These are phyloP conservation scores for Globodera rostochiensis DNA, from an alignment of 1,140 invertebrate genomes.

Conservation along the genomic window DNA sequence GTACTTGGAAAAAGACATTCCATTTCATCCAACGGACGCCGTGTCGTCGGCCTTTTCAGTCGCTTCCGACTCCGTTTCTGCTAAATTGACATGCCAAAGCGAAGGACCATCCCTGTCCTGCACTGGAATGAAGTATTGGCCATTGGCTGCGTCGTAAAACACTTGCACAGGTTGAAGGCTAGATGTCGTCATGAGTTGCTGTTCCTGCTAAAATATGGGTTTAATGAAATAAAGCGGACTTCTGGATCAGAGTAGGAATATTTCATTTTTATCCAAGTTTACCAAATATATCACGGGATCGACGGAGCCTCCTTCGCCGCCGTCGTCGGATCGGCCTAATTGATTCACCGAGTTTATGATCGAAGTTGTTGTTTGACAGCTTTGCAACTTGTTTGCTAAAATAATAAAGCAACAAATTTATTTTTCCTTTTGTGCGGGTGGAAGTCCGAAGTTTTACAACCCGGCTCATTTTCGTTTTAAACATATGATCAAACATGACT, in stretches of 20 bases:
- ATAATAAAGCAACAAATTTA: slow-evolving; percentile 12
- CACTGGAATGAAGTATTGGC: slow-evolving; percentile 45
- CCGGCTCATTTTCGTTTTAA: slow-evolving; percentile 3
- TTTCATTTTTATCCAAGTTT: neutral
- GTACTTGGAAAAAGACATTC: too few species aligned
- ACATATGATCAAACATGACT: neutral
- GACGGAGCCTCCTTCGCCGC: neutral
- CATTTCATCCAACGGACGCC: neutral
- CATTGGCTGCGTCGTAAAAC: slow-evolving; percentile 42
- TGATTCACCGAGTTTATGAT: neutral
- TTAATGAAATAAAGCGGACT: neutral
- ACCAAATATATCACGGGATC: slow-evolving; percentile 22
- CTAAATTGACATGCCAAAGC: neutral
- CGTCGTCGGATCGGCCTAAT: neutral
- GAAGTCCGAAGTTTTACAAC: neutral
- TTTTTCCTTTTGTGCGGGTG: too few species aligned
- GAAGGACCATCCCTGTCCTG: neutral
- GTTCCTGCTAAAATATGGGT: slow-evolving; percentile 19
- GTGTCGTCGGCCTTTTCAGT: neutral
- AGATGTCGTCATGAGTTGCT: slow-evolving; percentile 13
- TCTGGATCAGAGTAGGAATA: neutral
- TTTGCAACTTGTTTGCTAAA: slow-evolving; percentile 32
- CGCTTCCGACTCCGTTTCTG: neutral
- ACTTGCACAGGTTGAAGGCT: slow-evolving; percentile 45
- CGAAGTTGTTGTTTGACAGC: slow-evolving; percentile 9